These are phyloP conservation scores for Elanoides forficatus DNA, from an alignment of 2,113 vertebrate species.

Conservation along the genomic window DNA sequence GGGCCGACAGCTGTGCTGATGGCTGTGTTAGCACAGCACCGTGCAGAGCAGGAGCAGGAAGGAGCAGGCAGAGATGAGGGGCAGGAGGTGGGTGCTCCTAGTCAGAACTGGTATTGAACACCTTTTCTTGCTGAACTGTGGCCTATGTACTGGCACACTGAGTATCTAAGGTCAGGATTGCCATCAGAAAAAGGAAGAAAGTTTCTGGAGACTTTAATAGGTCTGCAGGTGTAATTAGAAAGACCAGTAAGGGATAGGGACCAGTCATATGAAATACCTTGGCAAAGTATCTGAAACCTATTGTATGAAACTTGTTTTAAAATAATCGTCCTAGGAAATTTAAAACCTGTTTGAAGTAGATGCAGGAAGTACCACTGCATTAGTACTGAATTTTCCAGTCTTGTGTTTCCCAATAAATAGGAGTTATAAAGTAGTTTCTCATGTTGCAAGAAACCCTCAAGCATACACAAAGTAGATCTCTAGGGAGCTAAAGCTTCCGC, in stretches of 20 bases:
- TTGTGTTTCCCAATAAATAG: not conserved
- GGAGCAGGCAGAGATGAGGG: not conserved
- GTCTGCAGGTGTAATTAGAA: not conserved
- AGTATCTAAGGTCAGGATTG: not conserved
- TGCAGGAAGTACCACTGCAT: not conserved
- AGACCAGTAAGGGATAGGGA: not conserved
- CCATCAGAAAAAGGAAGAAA: not conserved
- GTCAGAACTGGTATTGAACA: not conserved
- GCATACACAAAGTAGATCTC: not conserved
- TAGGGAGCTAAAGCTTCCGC: not conserved
- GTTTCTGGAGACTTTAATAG: not conserved
- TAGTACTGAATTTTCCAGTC: not conserved
- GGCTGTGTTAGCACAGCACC: not conserved
- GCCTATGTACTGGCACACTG: not conserved
- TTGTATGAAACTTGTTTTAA: not conserved
- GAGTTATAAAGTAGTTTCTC: not conserved
- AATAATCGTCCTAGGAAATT: not conserved
- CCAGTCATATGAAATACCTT: no score
- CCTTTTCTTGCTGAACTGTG: not conserved
- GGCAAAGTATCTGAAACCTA: not conserved
- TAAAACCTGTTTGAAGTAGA: not conserved
- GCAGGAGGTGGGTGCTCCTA: not conserved
- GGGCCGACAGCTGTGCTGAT: fast-evolving
- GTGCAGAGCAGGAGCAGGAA: not conserved
- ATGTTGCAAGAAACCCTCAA: not conserved